Evolutionary conservation across 1,140 invertebrate species (phyloP).

Genomic region (Drosophila seguyi): DNA sequence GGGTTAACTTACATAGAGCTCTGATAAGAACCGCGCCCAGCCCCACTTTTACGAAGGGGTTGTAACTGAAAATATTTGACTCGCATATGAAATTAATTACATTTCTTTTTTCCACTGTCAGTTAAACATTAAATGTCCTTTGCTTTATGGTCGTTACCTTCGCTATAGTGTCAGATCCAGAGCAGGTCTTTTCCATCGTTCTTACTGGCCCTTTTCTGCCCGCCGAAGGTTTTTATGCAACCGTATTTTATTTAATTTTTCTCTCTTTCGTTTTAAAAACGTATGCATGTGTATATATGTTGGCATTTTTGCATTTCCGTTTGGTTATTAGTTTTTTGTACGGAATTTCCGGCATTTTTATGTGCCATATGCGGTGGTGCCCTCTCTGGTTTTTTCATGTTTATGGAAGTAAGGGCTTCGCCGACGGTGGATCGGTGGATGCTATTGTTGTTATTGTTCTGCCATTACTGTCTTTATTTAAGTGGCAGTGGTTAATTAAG

Average conservation of each 20-base stretch:
- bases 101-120: slow-evolving; percentile 55
- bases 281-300: slow-evolving; percentile 22
- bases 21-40: slow-evolving; percentile 22
- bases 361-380: slow-evolving; percentile 42
- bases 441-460: slow-evolving; percentile 42
- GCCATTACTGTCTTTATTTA: slow-evolving; percentile 78
- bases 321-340: slow-evolving; percentile 79
- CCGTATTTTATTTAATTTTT: slow-evolving; percentile 9
- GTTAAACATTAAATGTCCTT: slow-evolving; percentile 72
- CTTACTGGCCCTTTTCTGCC: slow-evolving; percentile 2
- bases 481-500: slow-evolving; percentile 72
- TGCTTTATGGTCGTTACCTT: slow-evolving; percentile 74
- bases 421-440: slow-evolving; percentile 5
- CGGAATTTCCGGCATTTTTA: slow-evolving; percentile 72
- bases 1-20: slow-evolving; percentile 2
- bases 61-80: slow-evolving; percentile 54
- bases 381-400: slow-evolving; percentile 12
- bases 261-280: slow-evolving; percentile 9
- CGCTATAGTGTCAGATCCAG: slow-evolving; percentile 19
- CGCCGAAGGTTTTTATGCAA: slow-evolving; percentile 18
- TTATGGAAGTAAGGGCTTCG: slow-evolving; percentile 15
- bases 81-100: slow-evolving; percentile 81
- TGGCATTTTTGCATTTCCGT: slow-evolving; percentile 72
- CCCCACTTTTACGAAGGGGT: not conserved
- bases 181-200: not conserved